Evolutionary conservation across 2,888 invertebrate species (phyloP).

Genomic region (Apodemia mormo): DNA sequence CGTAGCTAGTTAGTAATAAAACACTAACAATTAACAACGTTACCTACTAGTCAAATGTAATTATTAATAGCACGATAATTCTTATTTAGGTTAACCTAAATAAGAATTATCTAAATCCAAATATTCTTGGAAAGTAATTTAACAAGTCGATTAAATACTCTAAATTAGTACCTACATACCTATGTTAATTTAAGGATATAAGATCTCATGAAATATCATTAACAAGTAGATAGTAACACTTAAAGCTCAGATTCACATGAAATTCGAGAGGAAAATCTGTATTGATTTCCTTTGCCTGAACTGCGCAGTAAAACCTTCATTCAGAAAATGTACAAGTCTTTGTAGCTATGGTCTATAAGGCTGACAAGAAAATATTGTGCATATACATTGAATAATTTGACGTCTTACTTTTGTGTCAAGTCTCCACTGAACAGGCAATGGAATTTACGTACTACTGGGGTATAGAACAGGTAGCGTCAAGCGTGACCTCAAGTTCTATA

Average conservation of each 20-base stretch:
- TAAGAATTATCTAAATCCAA: background rate
- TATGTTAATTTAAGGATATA: background rate
- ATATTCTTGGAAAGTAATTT: background rate
- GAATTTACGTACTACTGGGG: background rate
- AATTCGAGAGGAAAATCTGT: constrained; percentile 20
- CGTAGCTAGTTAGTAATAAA: too few species aligned
- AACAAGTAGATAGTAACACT: background rate
- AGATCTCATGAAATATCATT: background rate
- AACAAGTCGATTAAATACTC: too few species aligned
- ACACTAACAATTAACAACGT: too few species aligned
- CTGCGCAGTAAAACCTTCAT: constrained; percentile 34
- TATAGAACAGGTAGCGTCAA: constrained; percentile 7
- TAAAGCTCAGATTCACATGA: constrained; percentile 12
- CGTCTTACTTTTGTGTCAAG: background rate
- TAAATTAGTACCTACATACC: too few species aligned
- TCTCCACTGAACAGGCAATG: background rate
- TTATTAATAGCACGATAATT: background rate
- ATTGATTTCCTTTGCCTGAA: constrained; percentile 31
- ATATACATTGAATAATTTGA: constrained; percentile 11
- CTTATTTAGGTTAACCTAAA: background rate
- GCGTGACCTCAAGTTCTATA: constrained; percentile 2
- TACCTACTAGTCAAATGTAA: too few species aligned
- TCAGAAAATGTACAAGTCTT: constrained; percentile 22
- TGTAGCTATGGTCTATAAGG: background rate
- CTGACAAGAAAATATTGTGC: background rate